Evolutionary conservation across 92 coral and sea anemone species (phyloP).

Genomic region (Porites cylindrica): DNA sequence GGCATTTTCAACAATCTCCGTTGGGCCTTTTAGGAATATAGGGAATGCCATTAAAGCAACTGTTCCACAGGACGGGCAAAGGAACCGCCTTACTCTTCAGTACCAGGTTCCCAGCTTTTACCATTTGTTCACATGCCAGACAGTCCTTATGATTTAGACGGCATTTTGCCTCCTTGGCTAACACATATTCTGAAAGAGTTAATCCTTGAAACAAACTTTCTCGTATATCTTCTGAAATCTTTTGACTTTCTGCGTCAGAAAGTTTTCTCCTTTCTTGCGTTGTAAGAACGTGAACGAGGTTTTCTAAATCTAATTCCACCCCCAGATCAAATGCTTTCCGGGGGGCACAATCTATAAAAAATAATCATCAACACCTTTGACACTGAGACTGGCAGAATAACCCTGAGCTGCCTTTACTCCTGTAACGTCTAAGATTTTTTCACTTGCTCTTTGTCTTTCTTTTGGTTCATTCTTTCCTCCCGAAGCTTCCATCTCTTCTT

Average conservation of each 20-base stretch:
- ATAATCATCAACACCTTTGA: conserved; percentile 15
- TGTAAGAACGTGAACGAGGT: conserved; percentile 32
- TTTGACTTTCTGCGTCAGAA: conserved; percentile 50
- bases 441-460: neutral
- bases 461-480: neutral
- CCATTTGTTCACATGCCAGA: neutral
- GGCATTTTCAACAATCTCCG: conserved; percentile 69
- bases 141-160: conserved; percentile 64
- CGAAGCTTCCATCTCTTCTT: neutral
- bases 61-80: conserved; percentile 63
- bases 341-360: conserved; percentile 48
- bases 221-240: conserved; percentile 58
- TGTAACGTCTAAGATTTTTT: neutral
- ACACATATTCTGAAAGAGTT: conserved; percentile 62
- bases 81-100: conserved; percentile 63
- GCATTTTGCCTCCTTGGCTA: conserved; percentile 67
- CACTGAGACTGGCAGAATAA: neutral
- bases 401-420: neutral
- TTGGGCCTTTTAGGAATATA: conserved; percentile 69
- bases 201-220: conserved; percentile 73
- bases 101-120: too few relatives aligned
- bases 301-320: conserved; percentile 44
- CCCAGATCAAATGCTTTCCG: conserved; percentile 53
- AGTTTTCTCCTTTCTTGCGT: conserved; percentile 52
- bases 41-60: conserved; percentile 39